Evolutionary conservation across 2,888 invertebrate genomes (phyloP).

Genomic region (Nomada ferruginata): DNA sequence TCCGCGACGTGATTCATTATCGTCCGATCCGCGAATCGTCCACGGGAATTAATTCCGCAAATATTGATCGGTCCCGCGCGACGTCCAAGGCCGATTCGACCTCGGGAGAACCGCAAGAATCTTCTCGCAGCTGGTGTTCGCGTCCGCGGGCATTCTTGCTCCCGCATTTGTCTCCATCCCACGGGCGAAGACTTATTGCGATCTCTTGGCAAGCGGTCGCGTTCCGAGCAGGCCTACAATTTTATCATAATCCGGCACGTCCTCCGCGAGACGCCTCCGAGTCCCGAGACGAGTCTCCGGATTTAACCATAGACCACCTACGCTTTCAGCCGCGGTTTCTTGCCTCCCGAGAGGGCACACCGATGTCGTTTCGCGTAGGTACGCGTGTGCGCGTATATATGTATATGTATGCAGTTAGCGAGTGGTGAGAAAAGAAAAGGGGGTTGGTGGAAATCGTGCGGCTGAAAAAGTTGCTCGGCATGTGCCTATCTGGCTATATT

Average conservation of each 20-base stretch:
- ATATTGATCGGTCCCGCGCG: conserved; percentile 71
- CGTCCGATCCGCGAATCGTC: conserved; percentile 32
- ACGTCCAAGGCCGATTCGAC: conserved; percentile 70
- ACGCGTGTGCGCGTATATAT: no score
- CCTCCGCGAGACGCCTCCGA: conserved; percentile 29
- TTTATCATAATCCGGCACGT: conserved; percentile 52
- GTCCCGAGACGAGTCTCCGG: conserved; percentile 43
- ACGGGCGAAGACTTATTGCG: conserved; percentile 69
- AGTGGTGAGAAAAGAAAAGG: no score
- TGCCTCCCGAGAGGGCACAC: neutral
- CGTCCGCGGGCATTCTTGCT: conserved; percentile 17
- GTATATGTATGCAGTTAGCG: no score
- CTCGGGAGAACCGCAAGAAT: conserved; percentile 9
- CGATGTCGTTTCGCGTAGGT: neutral
- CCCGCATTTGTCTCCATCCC: conserved; percentile 70
- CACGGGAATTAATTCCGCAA: conserved; percentile 74
- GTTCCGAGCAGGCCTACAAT: conserved; percentile 45
- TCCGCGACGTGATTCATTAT: conserved; percentile 19
- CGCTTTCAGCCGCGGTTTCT: neutral
- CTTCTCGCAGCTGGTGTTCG: neutral
- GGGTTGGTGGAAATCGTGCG: neutral
- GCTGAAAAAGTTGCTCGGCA: conserved; percentile 3
- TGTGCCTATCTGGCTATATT: conserved; percentile 36
- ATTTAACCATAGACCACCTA: conserved; percentile 55
- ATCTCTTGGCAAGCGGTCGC: conserved; percentile 50